Base-by-base conservation (phyloP, 2,797 vertebrate species). In the Florisuga fusca region DNA sequence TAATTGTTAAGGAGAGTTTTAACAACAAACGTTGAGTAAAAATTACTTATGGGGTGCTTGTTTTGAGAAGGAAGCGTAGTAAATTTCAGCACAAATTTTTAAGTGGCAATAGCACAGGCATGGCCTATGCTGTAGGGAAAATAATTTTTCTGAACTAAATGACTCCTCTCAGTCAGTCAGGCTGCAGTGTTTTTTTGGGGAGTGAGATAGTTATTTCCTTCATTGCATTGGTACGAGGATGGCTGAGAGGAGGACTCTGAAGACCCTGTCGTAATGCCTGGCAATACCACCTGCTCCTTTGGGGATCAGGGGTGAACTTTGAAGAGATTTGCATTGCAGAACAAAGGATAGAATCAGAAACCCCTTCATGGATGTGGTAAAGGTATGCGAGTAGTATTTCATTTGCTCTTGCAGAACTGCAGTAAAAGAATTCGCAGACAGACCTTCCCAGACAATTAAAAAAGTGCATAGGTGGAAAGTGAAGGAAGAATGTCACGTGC, bases 11-110 rank as follows among this genome's bases (percentile, higher is more conserved):
- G 67, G 94, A 94, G 55, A 91, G 38, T 76, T 89, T 86, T 90
- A 67, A 55, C 87, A 91, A 93, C 62, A 94, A 94, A 96, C 7
- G 48, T 94, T 53, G 73, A 83, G 57, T 61, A 95, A 91, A 93
- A 93, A 75, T 91, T 92, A 87, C 74, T 87, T 89, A 84, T 0
- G 1, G 41, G 45, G 58, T 86, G 86, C 84, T 96, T 96, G 89
- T 93, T 94, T 96, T 91, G 91, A 94, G 87, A 95, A 54, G 83
- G 88, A 96, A 89, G 73, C 72, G 84, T 87, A 95, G 89, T 91
- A 97, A 96, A 97, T 96, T 96, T 96, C 88, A 86, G 61, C 71
- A 93, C 72, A 89, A 84, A 66, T 89, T 96, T 94, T 89, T 72
- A 95, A 94, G 87, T 78, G 84, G 91, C 63, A 88, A 88, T 63